phyloP scores from a whole-genome alignment of 1,140 invertebrate species.

The Platyura marginata region DNA sequence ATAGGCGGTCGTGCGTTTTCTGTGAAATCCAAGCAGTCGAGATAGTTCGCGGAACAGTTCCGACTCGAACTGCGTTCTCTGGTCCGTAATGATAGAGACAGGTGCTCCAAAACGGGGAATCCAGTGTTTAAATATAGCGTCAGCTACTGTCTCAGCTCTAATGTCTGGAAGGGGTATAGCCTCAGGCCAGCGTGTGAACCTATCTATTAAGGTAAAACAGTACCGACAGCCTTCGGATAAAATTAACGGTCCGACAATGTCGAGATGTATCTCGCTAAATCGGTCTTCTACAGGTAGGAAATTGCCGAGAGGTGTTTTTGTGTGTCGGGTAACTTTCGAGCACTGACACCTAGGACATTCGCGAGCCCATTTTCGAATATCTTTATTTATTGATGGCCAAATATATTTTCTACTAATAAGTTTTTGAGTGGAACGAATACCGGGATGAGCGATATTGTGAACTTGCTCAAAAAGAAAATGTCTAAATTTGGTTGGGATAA shows the following conservation, averaged over 20 bases:
- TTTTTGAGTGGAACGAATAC: constrained; percentile 6
- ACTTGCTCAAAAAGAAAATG: constrained; percentile 10
- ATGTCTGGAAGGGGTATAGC: constrained; percentile 23
- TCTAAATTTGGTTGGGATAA: constrained; percentile 9
- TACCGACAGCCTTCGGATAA: constrained; percentile 16
- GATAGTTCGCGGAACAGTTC: constrained; percentile 12
- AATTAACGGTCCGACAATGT: constrained; percentile 20
- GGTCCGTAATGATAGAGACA: constrained; percentile 13
- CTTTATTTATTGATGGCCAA: constrained; percentile 15
- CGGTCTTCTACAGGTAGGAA: not conserved
- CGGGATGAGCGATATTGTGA: constrained; percentile 13
- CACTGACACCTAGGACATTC: constrained; percentile 12
- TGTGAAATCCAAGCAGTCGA: constrained; percentile 10
- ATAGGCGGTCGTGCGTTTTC: constrained; percentile 18
- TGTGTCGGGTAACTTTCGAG: constrained; percentile 11
- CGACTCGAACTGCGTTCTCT: constrained; percentile 20
- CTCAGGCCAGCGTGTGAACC: constrained; percentile 27
- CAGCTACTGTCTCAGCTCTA: constrained; percentile 12
- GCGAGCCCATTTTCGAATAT: constrained; percentile 7
- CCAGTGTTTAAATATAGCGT: constrained; percentile 10
- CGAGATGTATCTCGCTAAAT: constrained; percentile 10
- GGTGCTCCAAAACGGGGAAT: constrained; percentile 16
- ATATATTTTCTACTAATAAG: constrained; percentile 9
- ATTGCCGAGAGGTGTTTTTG: not conserved
- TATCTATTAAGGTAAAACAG: constrained; percentile 25